Base-by-base conservation (phyloP, 2,888 invertebrate genomes). In the Himalopsyche japonica region DNA sequence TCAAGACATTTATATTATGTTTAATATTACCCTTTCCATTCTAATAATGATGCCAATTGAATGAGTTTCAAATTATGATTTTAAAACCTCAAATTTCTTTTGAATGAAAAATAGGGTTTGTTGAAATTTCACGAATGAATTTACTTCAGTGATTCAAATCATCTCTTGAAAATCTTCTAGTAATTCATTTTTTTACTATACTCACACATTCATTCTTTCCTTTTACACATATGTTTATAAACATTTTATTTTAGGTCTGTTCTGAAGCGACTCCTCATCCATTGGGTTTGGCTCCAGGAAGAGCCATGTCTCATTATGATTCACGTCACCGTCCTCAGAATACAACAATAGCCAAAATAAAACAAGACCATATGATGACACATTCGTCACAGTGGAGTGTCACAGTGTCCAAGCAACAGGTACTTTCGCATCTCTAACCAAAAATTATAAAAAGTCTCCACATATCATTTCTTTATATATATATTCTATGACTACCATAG, bases 231-330 rank as follows among this genome's bases (percentile, higher is more conserved):
- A 15, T 20, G 4, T 3, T 5, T 20, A 57, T 57, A 57, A 57
- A 30, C 30, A 27, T 64, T 43, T 85, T 76, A 90, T 91, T 92
- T 89, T 93, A 95, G 92, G 93, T 94, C 88, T 93, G 94, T 91
- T 94, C 94, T 85, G 94, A 95, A 89, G 91, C 94, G 87, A 94
- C 94, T 90, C 94, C 95, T 88, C 94, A 94, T 90, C 94, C 94
- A 83, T 90, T 94, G 88, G 95, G 95, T 82, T 90, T 96, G 88
- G 93, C 94, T 88, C 94, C 95, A 77, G 93, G 93, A 88, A 92
- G 93, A 89, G 94, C 94, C 85, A 94, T 95, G 94, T 92, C 93
- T 84, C 90, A 94, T 80, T 97, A 97, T 90, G 96, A 97, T 91
- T 97, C 97, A 84, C 93, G 97, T 87, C 96, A 97, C 89, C 93